Percentiles rank a stretch among this genome's conserved stretches.
These are phyloP conservation scores for Huso huso DNA, from an alignment of 2,797 vertebrate species.

Conservation along the genomic window DNA sequence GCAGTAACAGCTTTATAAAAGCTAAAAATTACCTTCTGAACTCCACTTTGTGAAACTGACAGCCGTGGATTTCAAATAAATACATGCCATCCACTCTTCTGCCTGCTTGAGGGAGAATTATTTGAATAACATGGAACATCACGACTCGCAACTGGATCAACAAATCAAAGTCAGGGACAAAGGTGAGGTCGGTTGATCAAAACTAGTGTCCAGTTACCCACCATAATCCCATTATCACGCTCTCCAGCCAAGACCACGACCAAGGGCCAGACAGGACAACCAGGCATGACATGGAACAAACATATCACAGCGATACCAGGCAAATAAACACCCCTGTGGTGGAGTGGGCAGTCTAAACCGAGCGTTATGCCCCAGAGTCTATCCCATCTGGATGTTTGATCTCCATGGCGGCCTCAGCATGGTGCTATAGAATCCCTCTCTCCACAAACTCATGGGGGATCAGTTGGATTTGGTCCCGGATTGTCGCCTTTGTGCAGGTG, in stretches of 20 bases:
- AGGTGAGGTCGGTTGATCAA: conserved; percentile 15
- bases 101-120: too few relatives aligned
- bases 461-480: conserved; percentile 41
- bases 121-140: too few relatives aligned
- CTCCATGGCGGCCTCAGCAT: conserved; percentile 33
- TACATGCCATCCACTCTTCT: too few relatives aligned
- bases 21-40: too few relatives aligned
- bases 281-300: too few relatives aligned
- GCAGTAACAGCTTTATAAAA: too few relatives aligned
- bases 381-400: conserved; percentile 55
- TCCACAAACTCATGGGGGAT: conserved; percentile 40
- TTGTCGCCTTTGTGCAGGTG: conserved; percentile 55
- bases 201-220: conserved; percentile 45
- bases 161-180: background rate
- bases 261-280: conserved; percentile 26
- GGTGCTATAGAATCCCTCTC: conserved; percentile 18
- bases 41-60: too few relatives aligned
- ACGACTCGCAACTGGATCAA: background rate
- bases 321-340: too few relatives aligned
- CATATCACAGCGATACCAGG: too few relatives aligned
- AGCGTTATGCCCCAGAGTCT: conserved; percentile 20
- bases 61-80: too few relatives aligned
- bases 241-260: conserved; percentile 33
- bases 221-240: conserved; percentile 43
- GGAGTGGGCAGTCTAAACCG: background rate